These are phyloP conservation scores for Bovichtus variegatus DNA, from an alignment of 2,797 vertebrate species.

Conservation along the genomic window DNA sequence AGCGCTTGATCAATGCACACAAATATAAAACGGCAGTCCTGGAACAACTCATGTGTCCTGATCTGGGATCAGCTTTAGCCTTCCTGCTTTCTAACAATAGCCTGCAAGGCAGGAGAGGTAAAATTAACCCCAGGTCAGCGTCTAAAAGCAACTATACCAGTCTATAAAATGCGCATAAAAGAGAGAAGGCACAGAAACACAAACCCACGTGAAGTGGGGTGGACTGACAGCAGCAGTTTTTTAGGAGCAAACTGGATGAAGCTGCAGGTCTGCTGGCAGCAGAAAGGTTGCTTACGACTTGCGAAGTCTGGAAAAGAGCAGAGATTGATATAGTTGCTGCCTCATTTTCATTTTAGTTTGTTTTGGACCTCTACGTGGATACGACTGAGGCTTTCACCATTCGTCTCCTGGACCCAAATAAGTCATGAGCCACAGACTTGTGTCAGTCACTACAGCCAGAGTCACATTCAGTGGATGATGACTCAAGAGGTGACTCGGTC, in stretches of 20 bases:
- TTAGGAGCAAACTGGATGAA: conserved; percentile 62
- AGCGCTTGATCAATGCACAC: conserved; percentile 67
- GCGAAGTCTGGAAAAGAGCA: conserved; percentile 52
- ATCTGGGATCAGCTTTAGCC: conserved; percentile 43
- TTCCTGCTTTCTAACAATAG: conserved; percentile 37
- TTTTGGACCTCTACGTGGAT: conserved; percentile 34
- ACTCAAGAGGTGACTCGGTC: conserved; percentile 42
- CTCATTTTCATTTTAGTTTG: conserved; percentile 42
- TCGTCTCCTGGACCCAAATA: conserved; percentile 33
- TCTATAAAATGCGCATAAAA: conserved; percentile 82
- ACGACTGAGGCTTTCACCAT: conserved; percentile 13
- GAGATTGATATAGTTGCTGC: conserved; percentile 30
- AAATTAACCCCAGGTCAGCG: conserved; percentile 57
- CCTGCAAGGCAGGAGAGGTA: conserved; percentile 46
- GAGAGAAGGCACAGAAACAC: conserved; percentile 88
- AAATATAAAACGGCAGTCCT: conserved; percentile 76
- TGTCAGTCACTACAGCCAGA: conserved; percentile 45
- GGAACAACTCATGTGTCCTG: conserved; percentile 41
- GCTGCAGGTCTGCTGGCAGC: conserved; percentile 62
- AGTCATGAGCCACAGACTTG: conserved; percentile 21
- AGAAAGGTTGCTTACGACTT: conserved; percentile 62
- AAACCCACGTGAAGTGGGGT: conserved; percentile 76
- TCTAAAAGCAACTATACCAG: conserved; percentile 66
- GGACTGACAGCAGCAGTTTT: conserved; percentile 74
- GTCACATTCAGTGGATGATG: conserved; percentile 54